Percentiles rank a stretch among this genome's conserved stretches.
phyloP scores from a whole-genome alignment of 2,113 vertebrate species.

The Carettochelys insculpta region DNA sequence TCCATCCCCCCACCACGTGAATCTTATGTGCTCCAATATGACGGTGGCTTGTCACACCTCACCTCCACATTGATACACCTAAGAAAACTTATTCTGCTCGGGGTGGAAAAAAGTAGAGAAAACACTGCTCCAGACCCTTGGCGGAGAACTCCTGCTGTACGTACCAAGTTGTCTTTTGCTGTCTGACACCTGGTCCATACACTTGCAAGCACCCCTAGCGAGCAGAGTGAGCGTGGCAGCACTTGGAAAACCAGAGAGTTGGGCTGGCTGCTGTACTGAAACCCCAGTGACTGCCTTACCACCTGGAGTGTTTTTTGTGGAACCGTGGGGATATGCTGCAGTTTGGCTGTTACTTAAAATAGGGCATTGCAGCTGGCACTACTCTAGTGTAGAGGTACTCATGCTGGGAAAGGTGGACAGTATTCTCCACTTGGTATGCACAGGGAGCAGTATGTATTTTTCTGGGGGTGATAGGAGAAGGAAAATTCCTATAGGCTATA shows the following conservation, averaged over 20 bases:
- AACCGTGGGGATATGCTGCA: neutral
- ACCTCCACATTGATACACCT: too few relatives aligned
- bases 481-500: neutral
- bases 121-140: too few relatives aligned
- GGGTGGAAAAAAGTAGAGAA: too few relatives aligned
- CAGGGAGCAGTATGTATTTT: neutral
- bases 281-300: neutral
- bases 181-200: neutral
- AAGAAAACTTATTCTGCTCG: too few relatives aligned
- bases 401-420: neutral
- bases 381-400: neutral
- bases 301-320: neutral
- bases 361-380: neutral
- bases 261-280: neutral
- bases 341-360: neutral
- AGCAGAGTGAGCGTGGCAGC: neutral
- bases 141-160: neutral
- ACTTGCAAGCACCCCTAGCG: neutral
- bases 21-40: too few relatives aligned
- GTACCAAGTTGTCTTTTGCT: neutral
- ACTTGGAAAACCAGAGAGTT: neutral
- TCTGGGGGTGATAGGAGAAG: neutral
- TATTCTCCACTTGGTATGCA: neutral
- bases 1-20: too few relatives aligned
- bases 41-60: too few relatives aligned